These are phyloP conservation scores for Scomber scombrus DNA, from an alignment of 2,113 vertebrate genomes.

Conservation along the genomic window DNA sequence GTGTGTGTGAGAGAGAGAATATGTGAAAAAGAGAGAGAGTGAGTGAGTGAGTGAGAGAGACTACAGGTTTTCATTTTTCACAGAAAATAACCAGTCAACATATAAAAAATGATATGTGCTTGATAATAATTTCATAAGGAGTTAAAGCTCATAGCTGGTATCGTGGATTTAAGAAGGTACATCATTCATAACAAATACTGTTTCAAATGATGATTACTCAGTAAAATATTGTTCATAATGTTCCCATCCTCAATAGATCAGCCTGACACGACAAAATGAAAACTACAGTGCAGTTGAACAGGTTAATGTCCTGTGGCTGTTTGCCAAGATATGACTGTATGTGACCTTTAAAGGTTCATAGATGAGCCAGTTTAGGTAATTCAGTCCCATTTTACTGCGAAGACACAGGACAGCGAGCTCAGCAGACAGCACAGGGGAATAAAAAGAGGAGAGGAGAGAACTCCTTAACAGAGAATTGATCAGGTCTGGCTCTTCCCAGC, in stretches of 20 bases:
- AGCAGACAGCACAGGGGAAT: constrained; percentile 47
- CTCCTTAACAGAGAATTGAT: constrained; percentile 74
- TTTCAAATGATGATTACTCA: constrained; percentile 40
- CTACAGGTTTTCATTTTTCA: constrained; percentile 48
- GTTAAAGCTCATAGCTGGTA: constrained; percentile 35
- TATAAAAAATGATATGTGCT: constrained; percentile 47
- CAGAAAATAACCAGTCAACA: constrained; percentile 63
- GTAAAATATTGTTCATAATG: constrained; percentile 17
- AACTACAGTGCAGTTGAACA: not conserved
- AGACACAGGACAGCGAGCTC: constrained; percentile 51
- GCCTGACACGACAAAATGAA: constrained; percentile 13
- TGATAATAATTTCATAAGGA: constrained; percentile 55
- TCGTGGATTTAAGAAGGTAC: constrained; percentile 14
- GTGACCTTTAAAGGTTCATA: constrained; percentile 62
- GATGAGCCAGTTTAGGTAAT: constrained; percentile 25
- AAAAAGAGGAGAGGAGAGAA: constrained; percentile 37
- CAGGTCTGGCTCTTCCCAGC: constrained; percentile 44
- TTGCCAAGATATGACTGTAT: constrained; percentile 21
- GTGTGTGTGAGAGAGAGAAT: constrained; percentile 1
- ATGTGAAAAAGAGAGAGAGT: too few relatives aligned
- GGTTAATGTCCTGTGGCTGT: constrained; percentile 34
- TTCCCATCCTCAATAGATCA: constrained; percentile 7
- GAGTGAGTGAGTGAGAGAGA: not conserved
- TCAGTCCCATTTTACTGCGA: constrained; percentile 8
- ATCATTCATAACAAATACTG: constrained; percentile 24